A percentile compares a stretch with the other conserved stretches of the same genome.
Evolutionary conservation across 1,140 invertebrate species (phyloP).

Genomic region (Drosophila melanogaster): Release_6_plus_ISO1_MT NT_033777.3:12316001-12316500

Average conservation of each 20-base stretch:
- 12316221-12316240: conserved; percentile 47
- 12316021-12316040: conserved; percentile 62
- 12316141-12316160: conserved; percentile 83
- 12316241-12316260: conserved; percentile 18
- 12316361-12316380: too few relatives aligned
- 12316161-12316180: conserved; percentile 76
- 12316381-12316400: too few relatives aligned
- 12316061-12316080: conserved; percentile 83
- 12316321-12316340: conserved; percentile 8
- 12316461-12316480: too few relatives aligned
- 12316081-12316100: conserved; percentile 56
- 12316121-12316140: conserved; percentile 52
- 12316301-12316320: conserved; percentile 29
- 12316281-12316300: conserved; percentile 15
- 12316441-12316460: too few relatives aligned
- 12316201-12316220: conserved; percentile 77
- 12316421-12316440: too few relatives aligned
- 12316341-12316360: neutral
- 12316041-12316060: conserved; percentile 43
- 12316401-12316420: too few relatives aligned
- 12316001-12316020: conserved; percentile 78
- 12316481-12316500: neutral
- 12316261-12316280: conserved; percentile 37
- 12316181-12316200: conserved; percentile 78
- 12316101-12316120: conserved; percentile 5